Evolutionary conservation across 2,888 invertebrate genomes (phyloP), one percentile per base, ranked within the genome.

Genomic region (Lasioglossum figueresi): DNA sequence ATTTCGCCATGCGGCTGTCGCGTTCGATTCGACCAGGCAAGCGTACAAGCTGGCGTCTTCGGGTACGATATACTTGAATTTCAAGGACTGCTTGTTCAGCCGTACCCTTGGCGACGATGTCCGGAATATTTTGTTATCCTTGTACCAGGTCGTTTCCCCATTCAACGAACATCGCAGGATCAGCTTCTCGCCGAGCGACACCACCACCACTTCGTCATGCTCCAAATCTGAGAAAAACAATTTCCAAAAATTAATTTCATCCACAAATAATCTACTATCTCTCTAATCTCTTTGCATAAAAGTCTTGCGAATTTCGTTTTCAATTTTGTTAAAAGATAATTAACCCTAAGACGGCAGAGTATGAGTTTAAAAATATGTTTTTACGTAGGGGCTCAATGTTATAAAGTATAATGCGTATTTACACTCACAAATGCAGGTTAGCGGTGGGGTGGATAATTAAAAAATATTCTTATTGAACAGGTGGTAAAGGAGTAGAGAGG

Each of bases 21-120:
- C 68, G 82, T 74, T 45, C 76, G 86, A 85, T 8, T 91, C 87
- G 71, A 93, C 76, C 16, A 88, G 88, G 76, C 95, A 95, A 23
- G 89, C 90, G 86, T 95, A 95, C 37, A 79, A 82, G 8, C 93
- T 94, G 19, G 91, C 88, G 85, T 95, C 95, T n/a, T 88, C 90
- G n/a, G 86, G 70, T 45, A 91, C 85, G 48, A 92, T 87, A 74
- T 82, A 83, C 80, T 91, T 93, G 81, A 95, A 92, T 76, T 89
- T 93, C n/a, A 95, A 68, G 10, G 88, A 89, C 59, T 94, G 94
- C 63, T 91, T 92, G 63, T 88, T 90, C 31, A 91, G 71, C 0
- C 93, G 91, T 81, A 94, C 84, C 59, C 92, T 92, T 40, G 91
- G 71, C 31, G 87, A 71, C n/a, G 79, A 63, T 4, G 90, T 85